A percentile compares a stretch with the other conserved stretches of the same genome.
phyloP scores from a whole-genome alignment of 2,113 vertebrate species.

The Lethenteron reissneri region DNA sequence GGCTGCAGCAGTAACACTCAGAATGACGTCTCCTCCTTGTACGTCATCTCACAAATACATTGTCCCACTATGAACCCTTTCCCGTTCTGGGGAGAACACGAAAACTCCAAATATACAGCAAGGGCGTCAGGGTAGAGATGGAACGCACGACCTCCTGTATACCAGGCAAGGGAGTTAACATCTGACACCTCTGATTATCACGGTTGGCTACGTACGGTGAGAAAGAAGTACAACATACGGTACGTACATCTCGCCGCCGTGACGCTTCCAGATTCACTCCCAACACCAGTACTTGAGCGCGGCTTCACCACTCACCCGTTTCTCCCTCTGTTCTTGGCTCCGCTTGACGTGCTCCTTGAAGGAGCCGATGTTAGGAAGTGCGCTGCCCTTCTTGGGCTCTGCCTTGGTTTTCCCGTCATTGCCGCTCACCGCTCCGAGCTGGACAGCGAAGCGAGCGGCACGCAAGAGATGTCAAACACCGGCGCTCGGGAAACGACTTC shows the following conservation, averaged over 20 bases:
- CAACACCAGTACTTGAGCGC: too few species aligned
- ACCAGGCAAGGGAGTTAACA: background rate
- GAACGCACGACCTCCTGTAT: background rate
- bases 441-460: too few species aligned
- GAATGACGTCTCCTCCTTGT: too few species aligned
- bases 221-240: background rate
- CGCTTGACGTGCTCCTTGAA: slow-evolving; percentile 23
- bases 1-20: too few species aligned
- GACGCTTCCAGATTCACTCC: background rate
- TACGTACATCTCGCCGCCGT: too few species aligned
- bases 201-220: background rate
- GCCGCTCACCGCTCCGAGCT: background rate
- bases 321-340: slow-evolving; percentile 24
- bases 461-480: too few species aligned
- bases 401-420: slow-evolving; percentile 7
- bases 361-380: slow-evolving; percentile 16
- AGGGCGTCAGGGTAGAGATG: background rate
- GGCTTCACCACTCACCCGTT: slow-evolving; percentile 22
- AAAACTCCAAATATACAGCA: too few species aligned
- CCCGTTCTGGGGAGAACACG: too few species aligned
- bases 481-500: too few species aligned
- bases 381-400: slow-evolving; percentile 14
- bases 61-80: too few species aligned
- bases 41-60: too few species aligned
- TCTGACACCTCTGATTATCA: background rate